These are phyloP conservation scores for Dendroctonus ponderosae DNA, from an alignment of 1,140 invertebrate species.

Conservation along the genomic window DNA sequence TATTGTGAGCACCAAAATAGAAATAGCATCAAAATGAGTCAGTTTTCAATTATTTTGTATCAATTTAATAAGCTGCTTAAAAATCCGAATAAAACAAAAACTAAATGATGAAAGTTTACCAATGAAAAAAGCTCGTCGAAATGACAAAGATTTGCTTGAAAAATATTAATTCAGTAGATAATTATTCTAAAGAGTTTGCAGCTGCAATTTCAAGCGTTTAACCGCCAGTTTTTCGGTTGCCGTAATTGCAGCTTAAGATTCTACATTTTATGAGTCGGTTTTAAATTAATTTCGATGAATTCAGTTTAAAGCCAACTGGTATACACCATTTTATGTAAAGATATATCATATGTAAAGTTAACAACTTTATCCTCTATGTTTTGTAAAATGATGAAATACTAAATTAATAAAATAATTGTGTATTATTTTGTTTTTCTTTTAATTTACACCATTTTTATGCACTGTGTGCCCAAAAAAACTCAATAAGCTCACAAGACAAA, in stretches of 20 bases:
- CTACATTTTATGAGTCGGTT: constrained; percentile 14
- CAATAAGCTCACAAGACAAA: too few relatives aligned
- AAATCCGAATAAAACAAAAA: neutral
- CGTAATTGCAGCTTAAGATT: neutral
- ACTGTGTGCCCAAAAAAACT: too few relatives aligned
- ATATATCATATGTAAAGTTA: constrained; percentile 29
- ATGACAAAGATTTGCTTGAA: constrained; percentile 46
- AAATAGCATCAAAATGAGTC: neutral
- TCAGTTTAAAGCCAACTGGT: constrained; percentile 26
- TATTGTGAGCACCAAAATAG: neutral
- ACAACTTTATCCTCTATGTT: constrained; percentile 35
- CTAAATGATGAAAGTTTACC: neutral
- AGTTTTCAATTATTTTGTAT: too few relatives aligned
- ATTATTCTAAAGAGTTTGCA: neutral
- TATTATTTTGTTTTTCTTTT: constrained; percentile 12
- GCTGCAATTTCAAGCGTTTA: neutral
- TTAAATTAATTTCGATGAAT: constrained; percentile 13
- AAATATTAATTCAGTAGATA: constrained; percentile 29
- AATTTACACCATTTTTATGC: neutral
- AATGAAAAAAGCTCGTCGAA: constrained; percentile 40
- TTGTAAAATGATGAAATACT: constrained; percentile 32
- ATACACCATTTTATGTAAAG: constrained; percentile 32
- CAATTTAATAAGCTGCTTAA: neutral
- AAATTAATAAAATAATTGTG: constrained; percentile 23
- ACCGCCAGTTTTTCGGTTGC: neutral